Base-by-base conservation (phyloP, 2,888 invertebrate species). In the Conops quadrifasciatus region DNA sequence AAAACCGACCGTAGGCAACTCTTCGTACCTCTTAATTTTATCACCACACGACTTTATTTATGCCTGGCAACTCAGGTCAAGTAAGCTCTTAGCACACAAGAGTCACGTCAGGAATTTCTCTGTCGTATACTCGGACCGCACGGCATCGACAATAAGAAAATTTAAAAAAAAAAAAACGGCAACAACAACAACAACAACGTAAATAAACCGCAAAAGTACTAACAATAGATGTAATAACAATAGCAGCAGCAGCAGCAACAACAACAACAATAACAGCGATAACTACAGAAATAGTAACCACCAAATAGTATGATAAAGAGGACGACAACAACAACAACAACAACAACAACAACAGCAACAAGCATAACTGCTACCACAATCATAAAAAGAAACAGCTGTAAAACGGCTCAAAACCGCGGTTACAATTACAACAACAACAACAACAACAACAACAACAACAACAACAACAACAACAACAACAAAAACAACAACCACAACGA, bases 361-460 rank as follows among this genome's bases (percentile, higher is more conserved):
- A 36, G 9, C 9, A 36, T 7, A 9, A 36, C 36, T 9, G 9
- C 36, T 36, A 36, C 36, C 9, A 36, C 36, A 4, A 36, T 36
- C 4, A 36, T 9, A 43, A 49, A 53, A 53, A 53, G 16, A 53
- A 43, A 3, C 9, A 43, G 30, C 2, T 24, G 53, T 7, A 49
- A 65, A 49, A 47, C n/a, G n/a, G n/a, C 2, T n/a, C n/a, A 49
- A 36, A 65, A 7, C 43, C 51, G 51, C 21, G 16, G 51, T 51
- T 16, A 11, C 28, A 65, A 45, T 36, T 19, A 60, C 60, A 63
- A 63, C 70, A 63, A 53, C 53, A 63, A 63, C 36, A 63, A 56
- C 19, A 16, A 19, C 53, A 53, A 36, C 36, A 36, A 53, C 11
- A 19, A 15, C 53, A 51, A n/a, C 36, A 24, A 63, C 11, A 43